phyloP scores from a whole-genome alignment of 1,140 invertebrate genomes.

The Achroia grisella region DNA sequence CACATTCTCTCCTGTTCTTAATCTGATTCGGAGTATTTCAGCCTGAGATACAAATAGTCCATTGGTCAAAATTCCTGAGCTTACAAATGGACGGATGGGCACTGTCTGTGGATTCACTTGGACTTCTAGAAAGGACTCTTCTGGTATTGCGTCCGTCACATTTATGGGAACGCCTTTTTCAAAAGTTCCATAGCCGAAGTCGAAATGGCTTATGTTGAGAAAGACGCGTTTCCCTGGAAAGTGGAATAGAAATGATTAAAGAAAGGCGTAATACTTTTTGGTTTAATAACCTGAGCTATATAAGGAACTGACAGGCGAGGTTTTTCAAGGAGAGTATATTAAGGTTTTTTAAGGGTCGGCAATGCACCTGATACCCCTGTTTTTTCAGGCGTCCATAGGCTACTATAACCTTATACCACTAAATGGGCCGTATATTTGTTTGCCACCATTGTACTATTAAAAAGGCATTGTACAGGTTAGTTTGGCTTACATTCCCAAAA shows the following conservation, averaged over 20 bases:
- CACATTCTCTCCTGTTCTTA: constrained; percentile 75
- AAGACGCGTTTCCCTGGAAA: constrained; percentile 76
- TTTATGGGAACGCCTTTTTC: constrained; percentile 46
- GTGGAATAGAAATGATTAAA: too few species aligned
- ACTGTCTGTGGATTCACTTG: constrained; percentile 66
- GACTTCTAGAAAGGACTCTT: constrained; percentile 73
- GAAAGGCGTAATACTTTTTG: constrained; percentile 3
- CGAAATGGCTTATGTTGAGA: constrained; percentile 77
- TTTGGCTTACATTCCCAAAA: too few species aligned
- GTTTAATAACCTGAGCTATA: too few species aligned
- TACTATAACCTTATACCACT: too few species aligned
- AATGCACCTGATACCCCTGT: too few species aligned
- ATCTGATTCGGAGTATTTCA: constrained; percentile 73
- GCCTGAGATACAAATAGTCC: constrained; percentile 76
- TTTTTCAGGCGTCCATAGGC: too few species aligned
- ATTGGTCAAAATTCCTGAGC: constrained; percentile 69
- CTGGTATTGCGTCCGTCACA: constrained; percentile 29
- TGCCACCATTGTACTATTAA: too few species aligned
- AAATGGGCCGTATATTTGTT: too few species aligned
- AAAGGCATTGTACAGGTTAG: too few species aligned
- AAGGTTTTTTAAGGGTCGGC: too few species aligned
- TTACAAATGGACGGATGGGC: constrained; percentile 71
- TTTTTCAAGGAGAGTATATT: too few species aligned
- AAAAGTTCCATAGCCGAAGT: constrained; percentile 67
- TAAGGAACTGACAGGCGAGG: too few species aligned